Evolutionary conservation across 2,888 invertebrate species (phyloP).

Genomic region (Eurytoma californica): DNA sequence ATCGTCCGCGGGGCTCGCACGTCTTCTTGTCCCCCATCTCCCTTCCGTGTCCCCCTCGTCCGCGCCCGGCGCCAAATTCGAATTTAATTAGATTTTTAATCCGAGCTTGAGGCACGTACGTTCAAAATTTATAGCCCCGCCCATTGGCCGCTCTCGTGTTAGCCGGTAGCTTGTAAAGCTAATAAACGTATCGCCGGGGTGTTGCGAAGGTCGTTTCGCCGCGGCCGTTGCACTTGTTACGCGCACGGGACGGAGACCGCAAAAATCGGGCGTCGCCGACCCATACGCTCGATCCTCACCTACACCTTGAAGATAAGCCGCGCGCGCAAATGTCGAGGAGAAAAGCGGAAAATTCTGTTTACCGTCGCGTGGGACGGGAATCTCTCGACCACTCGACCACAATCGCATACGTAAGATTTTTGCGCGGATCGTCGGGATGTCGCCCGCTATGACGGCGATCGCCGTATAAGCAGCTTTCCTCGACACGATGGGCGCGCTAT

Average conservation of each 20-base stretch:
- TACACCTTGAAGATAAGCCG: not conserved
- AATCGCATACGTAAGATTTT: not conserved
- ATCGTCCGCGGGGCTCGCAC: conserved; percentile 13
- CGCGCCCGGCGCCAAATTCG: not conserved
- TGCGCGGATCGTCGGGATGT: not conserved
- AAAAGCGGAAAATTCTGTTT: conserved; percentile 17
- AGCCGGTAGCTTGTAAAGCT: not conserved
- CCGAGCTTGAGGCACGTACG: not conserved
- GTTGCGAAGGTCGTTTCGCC: not conserved
- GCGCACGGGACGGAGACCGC: not conserved
- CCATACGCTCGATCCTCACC: not conserved
- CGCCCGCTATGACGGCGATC: no score
- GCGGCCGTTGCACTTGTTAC: not conserved
- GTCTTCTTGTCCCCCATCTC: not conserved
- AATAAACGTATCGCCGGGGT: not conserved
- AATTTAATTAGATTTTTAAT: conserved; percentile 8
- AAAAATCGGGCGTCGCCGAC: not conserved
- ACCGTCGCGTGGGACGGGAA: not conserved
- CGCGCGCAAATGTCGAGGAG: not conserved
- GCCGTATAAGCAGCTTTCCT: no score
- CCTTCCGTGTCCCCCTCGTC: no score
- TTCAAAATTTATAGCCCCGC: not conserved
- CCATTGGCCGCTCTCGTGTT: not conserved
- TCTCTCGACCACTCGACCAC: not conserved
- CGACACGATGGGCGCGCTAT: no score